Conservation (phyloP, 2,888 invertebrate genomes). For the Euphydryas editha region DNA sequence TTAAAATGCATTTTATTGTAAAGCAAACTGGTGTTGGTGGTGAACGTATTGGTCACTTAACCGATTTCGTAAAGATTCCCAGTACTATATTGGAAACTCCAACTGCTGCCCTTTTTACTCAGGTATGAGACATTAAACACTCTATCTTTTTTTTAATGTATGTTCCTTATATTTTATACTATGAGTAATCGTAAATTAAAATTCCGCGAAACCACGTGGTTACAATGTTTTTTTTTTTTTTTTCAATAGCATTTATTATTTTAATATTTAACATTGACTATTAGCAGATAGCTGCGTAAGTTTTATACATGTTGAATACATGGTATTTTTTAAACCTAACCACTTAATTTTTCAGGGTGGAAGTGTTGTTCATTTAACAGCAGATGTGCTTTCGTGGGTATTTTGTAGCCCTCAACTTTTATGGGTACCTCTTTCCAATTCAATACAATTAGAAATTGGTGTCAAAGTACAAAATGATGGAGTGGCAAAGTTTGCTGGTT, state of each 20-base stretch:
- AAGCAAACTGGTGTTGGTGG: constrained; percentile 83
- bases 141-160: too few species aligned
- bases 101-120: constrained; percentile 88
- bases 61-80: constrained; percentile 83
- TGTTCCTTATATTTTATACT: too few species aligned
- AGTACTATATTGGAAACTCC: constrained; percentile 88
- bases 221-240: neutral
- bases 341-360: constrained; percentile 86
- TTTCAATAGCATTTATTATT: neutral
- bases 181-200: neutral
- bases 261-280: neutral
- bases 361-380: constrained; percentile 91
- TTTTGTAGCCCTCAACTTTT: constrained; percentile 85
- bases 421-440: constrained; percentile 88
- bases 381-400: constrained; percentile 88
- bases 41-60: constrained; percentile 87
- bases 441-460: constrained; percentile 86
- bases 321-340: neutral
- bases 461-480: constrained; percentile 85
- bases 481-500: constrained; percentile 88
- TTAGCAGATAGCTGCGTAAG: too few species aligned
- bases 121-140: too few species aligned
- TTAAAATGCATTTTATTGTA: constrained; percentile 88
- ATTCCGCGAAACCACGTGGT: constrained; percentile 1
- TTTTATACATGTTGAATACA: too few species aligned